Base-by-base conservation (phyloP, 2,888 invertebrate species). In the Amblyjoppa fuscipennis region DNA sequence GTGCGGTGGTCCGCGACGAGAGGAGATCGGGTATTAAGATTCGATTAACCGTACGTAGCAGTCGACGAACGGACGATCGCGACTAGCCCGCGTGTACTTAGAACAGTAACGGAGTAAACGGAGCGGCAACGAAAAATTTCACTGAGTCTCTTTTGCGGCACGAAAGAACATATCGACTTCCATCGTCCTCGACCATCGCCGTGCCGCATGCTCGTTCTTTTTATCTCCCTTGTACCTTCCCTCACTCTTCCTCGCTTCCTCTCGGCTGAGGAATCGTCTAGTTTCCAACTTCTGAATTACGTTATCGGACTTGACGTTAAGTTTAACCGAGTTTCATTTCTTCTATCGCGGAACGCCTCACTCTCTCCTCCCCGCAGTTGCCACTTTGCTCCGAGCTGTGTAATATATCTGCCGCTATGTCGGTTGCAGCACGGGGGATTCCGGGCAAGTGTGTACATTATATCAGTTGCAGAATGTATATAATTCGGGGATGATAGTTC, bases 21-120 rank as follows among this genome's bases (percentile, higher is more conserved):
- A 31, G 68, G 71, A 82, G 77, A 82, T 82, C 77, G 71, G 71
- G 71, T 77, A 77, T 77, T 71, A 77, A 77, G 61, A 75, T 82
- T 66, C 82, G 66, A 77, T 81, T 81, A 81, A 61, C 59, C 59
- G 68, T 71, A 66, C 69, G 68, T 56, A 38, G 61, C 56, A 68
- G 13, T 28, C 81, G 16, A 69, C 34, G 20, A 49, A 31, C 64
- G 64, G 75, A 64, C 34, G 61, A 64, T 3, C 25, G 13, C 20
- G 20, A 56, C 25, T 9, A 7, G 7, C 25, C 25, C 11, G 25
- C 59, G 25, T 59, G 59, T 59, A 59, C 59, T 28, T 11, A 45
- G 68, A 74, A 74, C 74, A 61, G 41, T 70, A 75, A 75, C 38
- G n/a, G 5, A n/a, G 59, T 28, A 70, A 81, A 81, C 74, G 59